These are phyloP conservation scores for Phenacoccus solenopsis DNA, from an alignment of 1,140 invertebrate genomes.

Conservation along the genomic window DNA sequence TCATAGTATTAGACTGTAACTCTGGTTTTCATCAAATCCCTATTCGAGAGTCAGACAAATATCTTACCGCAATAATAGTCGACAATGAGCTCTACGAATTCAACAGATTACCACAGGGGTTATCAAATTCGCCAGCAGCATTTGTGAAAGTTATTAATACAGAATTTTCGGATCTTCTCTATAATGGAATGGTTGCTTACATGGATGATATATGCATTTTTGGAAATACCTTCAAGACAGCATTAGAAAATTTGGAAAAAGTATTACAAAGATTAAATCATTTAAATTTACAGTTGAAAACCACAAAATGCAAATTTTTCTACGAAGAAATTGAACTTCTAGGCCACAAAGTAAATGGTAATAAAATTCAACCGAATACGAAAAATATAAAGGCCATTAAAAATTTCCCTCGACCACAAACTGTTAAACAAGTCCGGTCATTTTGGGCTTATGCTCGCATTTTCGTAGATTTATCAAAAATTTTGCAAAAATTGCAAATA, in stretches of 20 bases:
- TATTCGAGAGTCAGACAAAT: background rate
- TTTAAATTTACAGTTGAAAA: background rate
- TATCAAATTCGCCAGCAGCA: background rate
- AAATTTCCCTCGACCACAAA: background rate
- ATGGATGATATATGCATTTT: background rate
- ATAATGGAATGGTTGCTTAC: background rate
- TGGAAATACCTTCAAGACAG: background rate
- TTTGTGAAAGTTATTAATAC: background rate
- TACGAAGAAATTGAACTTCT: background rate
- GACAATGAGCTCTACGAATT: background rate
- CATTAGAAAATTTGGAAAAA: background rate
- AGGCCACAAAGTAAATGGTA: background rate
- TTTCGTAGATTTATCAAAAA: background rate
- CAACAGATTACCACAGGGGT: background rate
- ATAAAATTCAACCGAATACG: background rate
- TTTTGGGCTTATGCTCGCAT: background rate
- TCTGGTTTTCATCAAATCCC: background rate
- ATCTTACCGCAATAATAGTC: background rate
- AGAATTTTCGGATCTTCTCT: background rate
- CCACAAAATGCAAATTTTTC: background rate
- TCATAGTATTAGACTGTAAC: background rate
- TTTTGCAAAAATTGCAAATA: background rate
- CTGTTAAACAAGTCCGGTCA: background rate
- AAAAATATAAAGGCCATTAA: background rate
- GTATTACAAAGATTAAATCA: background rate